Evolutionary conservation across 2,113 vertebrate species (phyloP).

Genomic region (Odocoileus virginianus): DNA sequence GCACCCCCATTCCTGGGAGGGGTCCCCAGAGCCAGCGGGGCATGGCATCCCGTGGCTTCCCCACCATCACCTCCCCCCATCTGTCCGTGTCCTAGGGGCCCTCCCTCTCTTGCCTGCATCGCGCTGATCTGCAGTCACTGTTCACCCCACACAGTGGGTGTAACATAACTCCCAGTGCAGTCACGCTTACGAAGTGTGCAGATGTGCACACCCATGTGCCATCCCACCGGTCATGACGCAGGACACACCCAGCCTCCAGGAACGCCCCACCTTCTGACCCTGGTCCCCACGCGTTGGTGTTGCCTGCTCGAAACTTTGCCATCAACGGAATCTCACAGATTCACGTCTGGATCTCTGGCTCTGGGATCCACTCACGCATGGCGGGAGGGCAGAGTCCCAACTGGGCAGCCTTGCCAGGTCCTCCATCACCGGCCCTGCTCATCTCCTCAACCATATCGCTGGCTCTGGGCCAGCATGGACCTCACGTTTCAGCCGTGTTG

Average conservation of each 20-base stretch:
- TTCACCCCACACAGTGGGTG: fast-evolving
- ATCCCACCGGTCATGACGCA: fast-evolving
- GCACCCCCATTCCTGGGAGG: background rate
- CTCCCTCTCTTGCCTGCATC: fast-evolving
- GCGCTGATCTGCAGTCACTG: background rate
- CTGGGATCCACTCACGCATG: background rate
- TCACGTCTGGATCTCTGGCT: background rate
- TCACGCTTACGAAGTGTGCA: fast-evolving
- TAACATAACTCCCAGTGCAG: fast-evolving
- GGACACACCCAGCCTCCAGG: fast-evolving
- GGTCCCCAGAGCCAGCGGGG: background rate
- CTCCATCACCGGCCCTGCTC: background rate
- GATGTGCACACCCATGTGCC: fast-evolving
- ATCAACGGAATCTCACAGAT: fast-evolving
- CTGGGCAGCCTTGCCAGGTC: fast-evolving
- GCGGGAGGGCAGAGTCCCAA: background rate
- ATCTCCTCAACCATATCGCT: fast-evolving
- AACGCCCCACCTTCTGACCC: background rate
- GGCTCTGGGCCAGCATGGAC: background rate
- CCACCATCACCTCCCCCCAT: fast-evolving
- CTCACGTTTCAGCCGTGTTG: fast-evolving
- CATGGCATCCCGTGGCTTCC: fast-evolving
- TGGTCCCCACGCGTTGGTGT: fast-evolving
- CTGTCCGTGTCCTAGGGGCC: background rate
- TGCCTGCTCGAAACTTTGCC: background rate